These are phyloP conservation scores for Rhynchophorus ferrugineus DNA, from an alignment of 1,140 invertebrate species.

Conservation along the genomic window DNA sequence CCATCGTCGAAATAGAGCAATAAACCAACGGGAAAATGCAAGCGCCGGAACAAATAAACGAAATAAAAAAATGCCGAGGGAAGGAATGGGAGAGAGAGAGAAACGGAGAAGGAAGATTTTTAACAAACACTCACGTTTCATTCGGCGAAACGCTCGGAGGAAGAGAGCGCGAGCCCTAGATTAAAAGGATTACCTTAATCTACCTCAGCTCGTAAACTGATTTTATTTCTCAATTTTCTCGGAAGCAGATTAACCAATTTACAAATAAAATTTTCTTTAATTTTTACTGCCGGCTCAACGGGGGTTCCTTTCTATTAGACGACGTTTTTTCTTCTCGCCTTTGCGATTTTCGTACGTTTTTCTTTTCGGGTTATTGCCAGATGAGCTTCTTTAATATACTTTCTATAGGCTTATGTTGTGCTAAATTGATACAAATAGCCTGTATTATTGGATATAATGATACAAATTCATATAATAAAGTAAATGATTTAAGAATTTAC, in stretches of 20 bases:
- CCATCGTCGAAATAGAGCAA: no score
- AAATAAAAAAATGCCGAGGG: background rate
- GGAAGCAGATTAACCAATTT: background rate
- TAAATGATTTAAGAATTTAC: no score
- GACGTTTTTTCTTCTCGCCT: no score
- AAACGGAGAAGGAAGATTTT: background rate
- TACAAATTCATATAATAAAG: no score
- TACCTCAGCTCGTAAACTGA: conserved; percentile 14
- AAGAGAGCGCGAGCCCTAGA: background rate
- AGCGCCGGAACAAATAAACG: no score
- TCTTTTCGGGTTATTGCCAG: no score
- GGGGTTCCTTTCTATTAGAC: background rate
- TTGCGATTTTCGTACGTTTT: no score
- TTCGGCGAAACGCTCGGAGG: background rate
- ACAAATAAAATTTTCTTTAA: background rate
- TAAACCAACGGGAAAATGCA: no score
- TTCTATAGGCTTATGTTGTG: no score
- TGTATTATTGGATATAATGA: no score
- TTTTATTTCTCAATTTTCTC: conserved; percentile 15
- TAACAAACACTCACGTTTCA: conserved; percentile 5
- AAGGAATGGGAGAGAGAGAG: background rate
- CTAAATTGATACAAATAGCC: no score
- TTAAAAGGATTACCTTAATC: conserved; percentile 11
- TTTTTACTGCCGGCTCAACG: background rate
- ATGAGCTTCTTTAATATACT: no score